Evolutionary conservation across 37 sponge, comb jelly and placozoan species (phyloP).

Genomic region (Petrosia ficiformis): DNA sequence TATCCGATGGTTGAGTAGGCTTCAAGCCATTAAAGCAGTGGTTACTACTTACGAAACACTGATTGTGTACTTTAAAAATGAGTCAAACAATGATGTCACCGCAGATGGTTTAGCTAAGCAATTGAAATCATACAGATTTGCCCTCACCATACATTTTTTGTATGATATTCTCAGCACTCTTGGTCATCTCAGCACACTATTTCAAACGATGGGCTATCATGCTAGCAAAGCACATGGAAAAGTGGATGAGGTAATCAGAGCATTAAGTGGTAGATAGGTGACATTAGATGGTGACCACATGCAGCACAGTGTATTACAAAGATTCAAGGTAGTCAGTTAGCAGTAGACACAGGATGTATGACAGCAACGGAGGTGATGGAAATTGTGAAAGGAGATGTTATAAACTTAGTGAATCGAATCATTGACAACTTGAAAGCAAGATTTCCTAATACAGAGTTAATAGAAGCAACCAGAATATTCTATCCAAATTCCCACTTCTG

Average conservation of each 20-base stretch:
- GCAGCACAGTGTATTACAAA: too few relatives aligned
- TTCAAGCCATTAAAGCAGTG: slow-evolving; percentile 2
- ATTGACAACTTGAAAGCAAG: background rate
- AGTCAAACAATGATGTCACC: background rate
- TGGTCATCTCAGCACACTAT: slow-evolving; percentile 5
- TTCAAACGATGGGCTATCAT: slow-evolving; percentile 5
- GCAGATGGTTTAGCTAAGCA: slow-evolving; percentile 9
- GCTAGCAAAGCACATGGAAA: background rate
- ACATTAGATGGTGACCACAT: too few relatives aligned
- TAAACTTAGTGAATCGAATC: background rate
- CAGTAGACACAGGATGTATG: too few relatives aligned
- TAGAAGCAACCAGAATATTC: background rate
- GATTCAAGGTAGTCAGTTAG: too few relatives aligned
- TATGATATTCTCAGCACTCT: background rate
- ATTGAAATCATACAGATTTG: background rate
- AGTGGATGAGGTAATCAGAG: background rate
- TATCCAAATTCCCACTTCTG: slow-evolving; percentile 1
- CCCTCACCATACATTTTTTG: slow-evolving; percentile 2
- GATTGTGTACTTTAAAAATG: slow-evolving; percentile 1
- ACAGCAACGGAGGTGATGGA: too few relatives aligned
- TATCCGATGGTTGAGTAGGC: slow-evolving; percentile 16
- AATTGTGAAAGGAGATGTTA: too few relatives aligned
- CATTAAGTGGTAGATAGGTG: slow-evolving; percentile 1
- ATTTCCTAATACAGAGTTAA: background rate
- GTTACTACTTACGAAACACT: background rate